A percentile compares a stretch with the other conserved stretches of the same genome.
Evolutionary conservation across 2,797 vertebrate genomes (phyloP).

Genomic region (Oryzias sinensis): DNA sequence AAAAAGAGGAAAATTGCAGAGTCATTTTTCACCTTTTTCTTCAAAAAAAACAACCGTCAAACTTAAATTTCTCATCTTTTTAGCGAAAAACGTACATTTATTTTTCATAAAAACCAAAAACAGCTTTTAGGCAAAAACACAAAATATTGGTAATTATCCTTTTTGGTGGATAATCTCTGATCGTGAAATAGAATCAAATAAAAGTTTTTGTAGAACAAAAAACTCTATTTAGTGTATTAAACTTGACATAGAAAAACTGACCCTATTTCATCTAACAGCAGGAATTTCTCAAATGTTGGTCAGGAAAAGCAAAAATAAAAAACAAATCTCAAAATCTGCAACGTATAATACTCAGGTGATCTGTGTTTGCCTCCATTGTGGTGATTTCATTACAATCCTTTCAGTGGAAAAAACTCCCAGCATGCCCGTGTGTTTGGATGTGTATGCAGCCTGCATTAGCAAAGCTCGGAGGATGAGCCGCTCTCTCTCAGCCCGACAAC

Average conservation of each 20-base stretch:
- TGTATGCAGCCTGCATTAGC: constrained; percentile 43
- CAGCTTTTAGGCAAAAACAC: neutral
- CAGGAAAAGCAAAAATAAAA: too few species aligned
- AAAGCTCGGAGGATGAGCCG: constrained; percentile 48
- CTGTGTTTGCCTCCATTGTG: constrained; percentile 23
- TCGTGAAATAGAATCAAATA: too few species aligned
- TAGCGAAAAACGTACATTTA: neutral
- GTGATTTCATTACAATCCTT: constrained; percentile 27
- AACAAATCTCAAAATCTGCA: neutral
- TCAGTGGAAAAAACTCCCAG: constrained; percentile 31
- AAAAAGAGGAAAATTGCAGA: neutral
- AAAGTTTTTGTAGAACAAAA: too few species aligned
- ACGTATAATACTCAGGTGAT: constrained; percentile 9
- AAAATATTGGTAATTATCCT: too few species aligned
- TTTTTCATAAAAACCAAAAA: neutral
- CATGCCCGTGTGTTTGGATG: constrained; percentile 20
- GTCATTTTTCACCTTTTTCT: neutral
- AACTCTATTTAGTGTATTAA: too few species aligned
- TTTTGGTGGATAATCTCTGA: too few species aligned
- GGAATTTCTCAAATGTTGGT: too few species aligned
- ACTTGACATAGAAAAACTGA: too few species aligned
- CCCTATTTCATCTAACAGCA: too few species aligned
- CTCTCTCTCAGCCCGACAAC: constrained; percentile 40
- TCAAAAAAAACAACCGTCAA: neutral
- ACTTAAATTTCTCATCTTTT: neutral